These are phyloP conservation scores for Scrobipalpa costella DNA, from an alignment of 2,888 invertebrate species.

Conservation along the genomic window DNA sequence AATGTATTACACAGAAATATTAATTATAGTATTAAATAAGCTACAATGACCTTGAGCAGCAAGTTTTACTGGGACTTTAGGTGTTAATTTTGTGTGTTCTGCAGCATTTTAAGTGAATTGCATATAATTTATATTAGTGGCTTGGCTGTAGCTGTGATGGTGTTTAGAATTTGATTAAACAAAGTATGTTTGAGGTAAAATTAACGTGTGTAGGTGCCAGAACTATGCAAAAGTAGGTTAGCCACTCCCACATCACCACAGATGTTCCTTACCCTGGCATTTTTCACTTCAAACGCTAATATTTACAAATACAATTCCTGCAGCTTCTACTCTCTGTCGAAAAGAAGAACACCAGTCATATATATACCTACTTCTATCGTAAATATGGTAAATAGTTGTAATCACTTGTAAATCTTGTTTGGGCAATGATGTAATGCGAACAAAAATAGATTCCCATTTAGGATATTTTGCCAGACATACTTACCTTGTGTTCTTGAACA, in stretches of 20 bases:
- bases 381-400: conserved; percentile 24
- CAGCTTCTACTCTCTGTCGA: conserved; percentile 55
- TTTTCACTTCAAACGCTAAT: conserved; percentile 52
- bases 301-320: conserved; percentile 40
- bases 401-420: conserved; percentile 25
- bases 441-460: conserved; percentile 50
- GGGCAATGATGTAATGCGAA: conserved; percentile 63
- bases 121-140: conserved; percentile 3
- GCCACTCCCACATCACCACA: conserved; percentile 67
- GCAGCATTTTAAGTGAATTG: neutral
- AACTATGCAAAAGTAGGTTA: conserved; percentile 55
- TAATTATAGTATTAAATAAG: neutral
- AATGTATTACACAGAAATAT: too few relatives aligned
- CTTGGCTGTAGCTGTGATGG: conserved; percentile 3
- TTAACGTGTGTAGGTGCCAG: conserved; percentile 46
- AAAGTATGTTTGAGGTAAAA: conserved; percentile 13
- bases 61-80: neutral
- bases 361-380: conserved; percentile 34
- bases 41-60: neutral
- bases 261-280: conserved; percentile 78
- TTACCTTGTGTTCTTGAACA: conserved; percentile 9
- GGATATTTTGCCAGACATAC: neutral
- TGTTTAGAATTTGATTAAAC: neutral
- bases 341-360: conserved; percentile 50
- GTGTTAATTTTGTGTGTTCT: neutral